These are phyloP conservation scores for Mesembrinibis cayennensis DNA, from an alignment of 2,113 vertebrate species.

Conservation along the genomic window DNA sequence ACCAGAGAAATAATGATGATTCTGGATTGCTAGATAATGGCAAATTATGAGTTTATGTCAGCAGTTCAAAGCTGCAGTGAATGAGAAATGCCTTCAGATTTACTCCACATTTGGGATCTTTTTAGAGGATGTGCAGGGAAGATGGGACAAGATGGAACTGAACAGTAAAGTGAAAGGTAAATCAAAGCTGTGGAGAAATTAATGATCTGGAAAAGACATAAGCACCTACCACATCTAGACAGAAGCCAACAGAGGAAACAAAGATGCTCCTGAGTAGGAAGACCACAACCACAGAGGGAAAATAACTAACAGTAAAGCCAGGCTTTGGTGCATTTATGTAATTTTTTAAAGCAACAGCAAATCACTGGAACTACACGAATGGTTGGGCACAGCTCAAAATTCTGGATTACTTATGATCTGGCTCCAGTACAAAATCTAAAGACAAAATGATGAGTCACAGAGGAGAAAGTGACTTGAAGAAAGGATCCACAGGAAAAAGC, in stretches of 20 bases:
- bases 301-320: neutral
- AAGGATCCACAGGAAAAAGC: neutral
- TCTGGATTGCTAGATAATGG: neutral
- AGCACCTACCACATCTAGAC: neutral
- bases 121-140: neutral
- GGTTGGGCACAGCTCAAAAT: neutral
- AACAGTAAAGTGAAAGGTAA: neutral
- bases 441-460: conserved; percentile 41
- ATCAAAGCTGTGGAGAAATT: neutral
- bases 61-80: neutral
- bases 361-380: neutral
- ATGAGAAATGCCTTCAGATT: neutral
- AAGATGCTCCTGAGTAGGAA: neutral
- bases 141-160: neutral
- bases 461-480: neutral
- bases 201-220: neutral
- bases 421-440: conserved; percentile 28
- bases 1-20: neutral
- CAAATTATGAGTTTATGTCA: neutral
- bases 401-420: conserved; percentile 12
- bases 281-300: neutral
- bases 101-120: neutral
- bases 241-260: neutral
- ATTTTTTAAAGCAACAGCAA: neutral
- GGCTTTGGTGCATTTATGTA: neutral